Evolutionary conservation across 2,797 vertebrate genomes (phyloP).

Genomic region (Malacoctenus gilli): DNA sequence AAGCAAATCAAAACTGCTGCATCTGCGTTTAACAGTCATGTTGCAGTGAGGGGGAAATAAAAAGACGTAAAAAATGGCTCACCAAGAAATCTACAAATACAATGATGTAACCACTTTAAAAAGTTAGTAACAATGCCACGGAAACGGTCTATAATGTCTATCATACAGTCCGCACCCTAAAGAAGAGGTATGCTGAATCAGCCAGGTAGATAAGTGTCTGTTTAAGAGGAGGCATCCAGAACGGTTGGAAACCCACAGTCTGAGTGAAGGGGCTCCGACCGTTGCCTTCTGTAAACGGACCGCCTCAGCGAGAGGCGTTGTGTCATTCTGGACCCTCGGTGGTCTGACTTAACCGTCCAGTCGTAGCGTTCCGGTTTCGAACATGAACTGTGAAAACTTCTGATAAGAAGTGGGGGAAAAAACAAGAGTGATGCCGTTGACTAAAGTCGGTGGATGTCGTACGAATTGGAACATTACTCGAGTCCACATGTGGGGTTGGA

Average conservation of each 20-base stretch:
- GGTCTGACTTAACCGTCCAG: too few relatives aligned
- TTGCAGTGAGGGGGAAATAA: constrained; percentile 42
- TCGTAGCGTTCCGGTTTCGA: too few relatives aligned
- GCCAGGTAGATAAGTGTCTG: constrained; percentile 74
- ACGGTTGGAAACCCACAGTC: constrained; percentile 39
- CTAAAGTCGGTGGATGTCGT: too few relatives aligned
- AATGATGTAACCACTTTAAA: constrained; percentile 67
- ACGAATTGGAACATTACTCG: too few relatives aligned
- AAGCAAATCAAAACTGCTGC: constrained; percentile 27
- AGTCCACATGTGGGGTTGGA: too few relatives aligned
- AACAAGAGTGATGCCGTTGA: too few relatives aligned
- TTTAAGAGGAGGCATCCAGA: constrained; percentile 41
- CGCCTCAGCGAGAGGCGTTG: constrained; percentile 20
- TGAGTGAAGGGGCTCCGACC: constrained; percentile 34
- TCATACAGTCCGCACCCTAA: constrained; percentile 64
- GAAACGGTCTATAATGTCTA: constrained; percentile 67
- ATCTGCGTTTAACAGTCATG: constrained; percentile 80
- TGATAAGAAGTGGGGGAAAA: too few relatives aligned
- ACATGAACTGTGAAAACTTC: too few relatives aligned
- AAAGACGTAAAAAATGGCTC: constrained; percentile 58
- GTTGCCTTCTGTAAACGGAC: constrained; percentile 23
- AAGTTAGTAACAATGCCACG: constrained; percentile 69
- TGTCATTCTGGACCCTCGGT: background rate
- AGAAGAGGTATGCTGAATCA: constrained; percentile 74
- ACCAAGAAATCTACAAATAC: constrained; percentile 74